These are phyloP conservation scores for Polietes domitor DNA, from an alignment of 2,888 invertebrate genomes.

Conservation along the genomic window DNA sequence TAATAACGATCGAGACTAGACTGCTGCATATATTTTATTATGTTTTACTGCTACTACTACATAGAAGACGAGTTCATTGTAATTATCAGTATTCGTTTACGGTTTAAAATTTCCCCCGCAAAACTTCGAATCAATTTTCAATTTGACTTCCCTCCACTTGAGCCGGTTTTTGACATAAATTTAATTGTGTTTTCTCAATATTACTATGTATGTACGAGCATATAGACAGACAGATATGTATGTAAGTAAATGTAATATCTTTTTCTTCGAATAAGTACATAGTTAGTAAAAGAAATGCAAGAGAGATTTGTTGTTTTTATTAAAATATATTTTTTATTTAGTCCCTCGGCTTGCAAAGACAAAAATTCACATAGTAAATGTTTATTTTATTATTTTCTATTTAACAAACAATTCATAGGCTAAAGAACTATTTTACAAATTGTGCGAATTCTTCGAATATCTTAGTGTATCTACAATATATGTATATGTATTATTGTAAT, in stretches of 20 bases:
- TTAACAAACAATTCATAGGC: not conserved
- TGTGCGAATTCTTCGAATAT: conserved; percentile 5
- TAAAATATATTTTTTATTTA: not conserved
- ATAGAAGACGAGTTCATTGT: not conserved
- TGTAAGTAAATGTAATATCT: not conserved
- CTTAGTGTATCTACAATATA: not conserved
- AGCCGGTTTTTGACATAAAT: not conserved
- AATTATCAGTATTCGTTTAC: not conserved
- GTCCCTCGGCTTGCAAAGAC: not conserved
- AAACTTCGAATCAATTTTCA: not conserved
- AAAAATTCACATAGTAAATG: not conserved
- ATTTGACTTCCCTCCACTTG: not conserved
- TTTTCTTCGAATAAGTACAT: not conserved
- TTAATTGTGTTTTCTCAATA: conserved; percentile 1
- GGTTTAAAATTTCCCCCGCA: not conserved
- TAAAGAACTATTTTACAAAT: not conserved
- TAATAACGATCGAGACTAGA: conserved; percentile 6
- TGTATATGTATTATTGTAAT: not conserved
- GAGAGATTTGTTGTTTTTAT: not conserved
- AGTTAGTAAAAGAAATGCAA: not conserved
- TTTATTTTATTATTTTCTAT: not conserved
- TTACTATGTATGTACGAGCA: too few species aligned
- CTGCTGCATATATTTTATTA: not conserved
- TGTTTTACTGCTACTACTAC: not conserved
- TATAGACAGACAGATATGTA: too few species aligned